A percentile compares a stretch with the other conserved stretches of the same genome.
Conservation (phyloP, 1,140 invertebrate genomes). For the Hycleus phaleratus region DNA sequence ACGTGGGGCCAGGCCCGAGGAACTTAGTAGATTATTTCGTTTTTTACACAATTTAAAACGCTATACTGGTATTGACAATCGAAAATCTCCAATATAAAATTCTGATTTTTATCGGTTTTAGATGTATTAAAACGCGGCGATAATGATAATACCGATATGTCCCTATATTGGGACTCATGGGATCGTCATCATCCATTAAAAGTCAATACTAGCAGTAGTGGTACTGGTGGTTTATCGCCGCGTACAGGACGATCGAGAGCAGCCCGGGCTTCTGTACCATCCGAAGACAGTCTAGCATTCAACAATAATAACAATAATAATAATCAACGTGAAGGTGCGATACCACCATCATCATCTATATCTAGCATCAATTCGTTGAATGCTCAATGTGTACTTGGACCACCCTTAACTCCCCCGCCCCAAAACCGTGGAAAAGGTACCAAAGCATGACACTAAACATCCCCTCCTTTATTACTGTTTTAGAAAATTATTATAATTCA, state of each 20-base stretch:
- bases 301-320: conserved; percentile 36
- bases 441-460: conserved; percentile 5
- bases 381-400: conserved; percentile 32
- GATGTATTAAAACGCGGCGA: conserved; percentile 52
- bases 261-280: conserved; percentile 50
- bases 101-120: conserved; percentile 28
- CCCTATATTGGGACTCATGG: conserved; percentile 92
- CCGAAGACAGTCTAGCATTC: conserved; percentile 51
- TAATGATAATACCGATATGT: conserved; percentile 51
- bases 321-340: conserved; percentile 38
- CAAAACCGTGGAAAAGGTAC: conserved; percentile 37
- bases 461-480: background rate
- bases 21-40: conserved; percentile 66
- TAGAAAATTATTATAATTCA: background rate
- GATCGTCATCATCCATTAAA: conserved; percentile 47
- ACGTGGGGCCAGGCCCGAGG: conserved; percentile 63
- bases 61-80: conserved; percentile 59
- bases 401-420: conserved; percentile 35
- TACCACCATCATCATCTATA: conserved; percentile 37
- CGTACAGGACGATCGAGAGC: conserved; percentile 46
- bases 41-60: conserved; percentile 78
- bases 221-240: conserved; percentile 48
- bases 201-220: conserved; percentile 20
- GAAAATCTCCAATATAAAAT: background rate
- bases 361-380: conserved; percentile 40